Percentiles rank a stretch among this genome's conserved stretches.
These are phyloP conservation scores for Alosa alosa DNA, from an alignment of 2,113 vertebrate genomes.

Conservation along the genomic window DNA sequence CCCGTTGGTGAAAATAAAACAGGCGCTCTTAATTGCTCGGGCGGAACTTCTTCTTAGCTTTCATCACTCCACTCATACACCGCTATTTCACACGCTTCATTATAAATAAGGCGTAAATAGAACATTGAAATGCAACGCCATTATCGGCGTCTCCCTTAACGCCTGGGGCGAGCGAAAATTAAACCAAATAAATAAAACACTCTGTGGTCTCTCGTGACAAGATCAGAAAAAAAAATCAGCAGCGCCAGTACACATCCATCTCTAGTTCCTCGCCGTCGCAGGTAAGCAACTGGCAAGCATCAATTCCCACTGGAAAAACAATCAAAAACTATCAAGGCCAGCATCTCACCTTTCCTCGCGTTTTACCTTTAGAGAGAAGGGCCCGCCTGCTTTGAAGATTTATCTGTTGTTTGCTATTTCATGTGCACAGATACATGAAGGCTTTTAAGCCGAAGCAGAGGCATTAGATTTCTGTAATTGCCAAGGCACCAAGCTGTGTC, in stretches of 20 bases:
- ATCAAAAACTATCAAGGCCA: constrained; percentile 24
- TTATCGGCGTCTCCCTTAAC: not conserved
- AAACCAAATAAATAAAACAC: constrained; percentile 18
- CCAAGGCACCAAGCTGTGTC: constrained; percentile 73
- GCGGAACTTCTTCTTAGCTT: not conserved
- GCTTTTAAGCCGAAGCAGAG: constrained; percentile 74
- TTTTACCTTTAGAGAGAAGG: constrained; percentile 37
- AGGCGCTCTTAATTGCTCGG: not conserved
- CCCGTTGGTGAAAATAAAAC: not conserved
- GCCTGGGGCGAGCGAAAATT: not conserved
- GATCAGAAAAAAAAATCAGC: not conserved
- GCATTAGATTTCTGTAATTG: constrained; percentile 72
- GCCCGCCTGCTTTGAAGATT: constrained; percentile 64
- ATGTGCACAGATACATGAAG: constrained; percentile 68
- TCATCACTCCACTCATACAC: not conserved
- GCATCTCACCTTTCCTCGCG: constrained; percentile 34
- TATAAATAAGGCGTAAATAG: constrained; percentile 8
- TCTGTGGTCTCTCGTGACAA: not conserved
- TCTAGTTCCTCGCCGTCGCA: not conserved
- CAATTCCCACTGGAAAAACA: constrained; percentile 20
- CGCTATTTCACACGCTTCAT: not conserved
- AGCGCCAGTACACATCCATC: not conserved
- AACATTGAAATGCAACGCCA: constrained; percentile 3
- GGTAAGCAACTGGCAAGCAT: constrained; percentile 2
- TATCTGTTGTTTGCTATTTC: constrained; percentile 68